Conservation (phyloP, 2,888 invertebrate species). For the Pyrochroa serraticornis region DNA sequence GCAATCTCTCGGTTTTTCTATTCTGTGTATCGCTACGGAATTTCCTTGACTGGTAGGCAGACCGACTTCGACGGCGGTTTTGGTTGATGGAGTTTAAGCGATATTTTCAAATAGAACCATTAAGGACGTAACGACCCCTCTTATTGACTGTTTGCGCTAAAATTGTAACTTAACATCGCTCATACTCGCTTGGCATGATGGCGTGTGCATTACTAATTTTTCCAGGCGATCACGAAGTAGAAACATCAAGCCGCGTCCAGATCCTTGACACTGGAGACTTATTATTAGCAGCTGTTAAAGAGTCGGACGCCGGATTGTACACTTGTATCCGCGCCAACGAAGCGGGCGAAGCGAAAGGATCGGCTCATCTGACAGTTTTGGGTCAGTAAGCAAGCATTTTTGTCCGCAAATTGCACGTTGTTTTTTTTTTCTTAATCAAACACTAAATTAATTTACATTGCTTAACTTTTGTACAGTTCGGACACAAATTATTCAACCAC, state of each 20-base stretch:
- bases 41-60: too few species aligned
- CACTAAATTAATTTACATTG: slow-evolving; percentile 32
- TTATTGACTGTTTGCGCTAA: neutral
- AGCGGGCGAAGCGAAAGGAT: slow-evolving; percentile 83
- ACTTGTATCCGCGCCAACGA: slow-evolving; percentile 88
- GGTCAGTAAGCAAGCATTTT: slow-evolving; percentile 62
- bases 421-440: slow-evolving; percentile 18
- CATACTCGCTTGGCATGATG: slow-evolving; percentile 27
- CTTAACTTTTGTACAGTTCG: slow-evolving; percentile 66
- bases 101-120: too few species aligned
- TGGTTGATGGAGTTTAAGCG: neutral
- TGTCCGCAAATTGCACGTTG: slow-evolving; percentile 6
- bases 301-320: slow-evolving; percentile 86
- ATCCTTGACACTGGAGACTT: slow-evolving; percentile 86
- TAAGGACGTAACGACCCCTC: neutral
- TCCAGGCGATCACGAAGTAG: slow-evolving; percentile 66
- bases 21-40: too few species aligned
- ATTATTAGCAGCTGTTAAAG: slow-evolving; percentile 82
- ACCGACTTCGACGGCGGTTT: too few species aligned
- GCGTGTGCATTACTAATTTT: slow-evolving; percentile 38
- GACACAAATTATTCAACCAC: slow-evolving; percentile 92
- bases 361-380: slow-evolving; percentile 81
- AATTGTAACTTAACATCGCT: slow-evolving; percentile 6
- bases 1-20: too few species aligned
- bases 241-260: slow-evolving; percentile 79